Percentiles rank a stretch among this genome's conserved stretches.
These are phyloP conservation scores for Plutella xylostella DNA, from an alignment of 2,888 invertebrate genomes.

Conservation along the genomic window DNA sequence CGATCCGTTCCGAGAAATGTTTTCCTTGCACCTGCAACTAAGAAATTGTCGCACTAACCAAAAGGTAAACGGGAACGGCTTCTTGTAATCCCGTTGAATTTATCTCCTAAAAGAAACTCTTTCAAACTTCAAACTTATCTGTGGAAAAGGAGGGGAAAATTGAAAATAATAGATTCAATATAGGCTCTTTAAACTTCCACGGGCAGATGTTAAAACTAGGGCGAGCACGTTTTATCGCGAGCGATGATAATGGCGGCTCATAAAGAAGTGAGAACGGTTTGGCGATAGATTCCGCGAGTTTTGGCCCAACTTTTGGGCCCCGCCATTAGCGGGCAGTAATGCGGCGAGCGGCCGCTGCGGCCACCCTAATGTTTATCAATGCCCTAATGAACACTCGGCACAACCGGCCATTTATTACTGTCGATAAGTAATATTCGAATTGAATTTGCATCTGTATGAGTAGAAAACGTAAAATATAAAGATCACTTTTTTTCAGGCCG, in stretches of 20 bases:
- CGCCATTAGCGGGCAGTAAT: slow-evolving; percentile 57
- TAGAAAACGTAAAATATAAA: too few species aligned
- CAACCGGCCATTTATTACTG: neutral
- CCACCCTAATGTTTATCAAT: slow-evolving; percentile 1
- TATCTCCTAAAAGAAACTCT: neutral
- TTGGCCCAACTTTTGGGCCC: slow-evolving; percentile 58
- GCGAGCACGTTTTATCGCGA: slow-evolving; percentile 52
- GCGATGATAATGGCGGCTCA: slow-evolving; percentile 62
- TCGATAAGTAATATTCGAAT: too few species aligned
- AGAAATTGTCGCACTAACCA: too few species aligned
- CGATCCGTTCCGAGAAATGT: too few species aligned
- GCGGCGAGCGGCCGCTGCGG: slow-evolving; percentile 29
- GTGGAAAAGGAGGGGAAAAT: slow-evolving; percentile 23
- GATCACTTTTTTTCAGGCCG: too few species aligned
- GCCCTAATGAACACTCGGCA: neutral
- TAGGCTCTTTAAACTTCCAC: slow-evolving; percentile 46
- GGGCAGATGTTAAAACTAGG: slow-evolving; percentile 54
- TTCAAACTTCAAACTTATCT: neutral
- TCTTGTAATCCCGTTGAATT: too few species aligned
- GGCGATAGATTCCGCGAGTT: slow-evolving; percentile 62
- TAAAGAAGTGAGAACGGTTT: slow-evolving; percentile 52
- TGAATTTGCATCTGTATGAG: too few species aligned
- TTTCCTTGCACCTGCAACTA: too few species aligned
- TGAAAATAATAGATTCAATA: slow-evolving; percentile 49
- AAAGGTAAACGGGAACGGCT: too few species aligned